Conservation (phyloP, 2,113 vertebrate genomes). For the Microcebus lehilahytsara region DNA sequence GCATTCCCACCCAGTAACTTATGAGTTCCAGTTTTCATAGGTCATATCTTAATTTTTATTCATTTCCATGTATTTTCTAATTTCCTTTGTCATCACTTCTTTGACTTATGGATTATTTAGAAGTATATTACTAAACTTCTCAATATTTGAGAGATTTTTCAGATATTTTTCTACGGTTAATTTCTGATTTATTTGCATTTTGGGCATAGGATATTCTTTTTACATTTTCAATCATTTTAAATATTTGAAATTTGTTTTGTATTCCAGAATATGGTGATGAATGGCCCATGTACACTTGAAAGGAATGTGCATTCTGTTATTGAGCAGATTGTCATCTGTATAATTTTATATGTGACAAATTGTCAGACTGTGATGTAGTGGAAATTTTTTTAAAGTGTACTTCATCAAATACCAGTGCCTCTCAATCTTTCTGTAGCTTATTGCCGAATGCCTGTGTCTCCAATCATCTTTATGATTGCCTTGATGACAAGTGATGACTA, state of each 20-base stretch:
- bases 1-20: neutral
- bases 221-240: neutral
- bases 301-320: neutral
- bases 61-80: neutral
- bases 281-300: neutral
- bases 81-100: neutral
- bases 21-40: neutral
- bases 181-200: conserved; percentile 20
- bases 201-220: neutral
- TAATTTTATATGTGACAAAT: neutral
- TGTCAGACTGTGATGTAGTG: neutral
- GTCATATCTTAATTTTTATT: neutral
- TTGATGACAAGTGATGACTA: neutral
- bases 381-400: neutral
- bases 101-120: neutral
- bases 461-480: neutral
- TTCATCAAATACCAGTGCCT: neutral
- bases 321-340: neutral
- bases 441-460: neutral
- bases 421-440: neutral
- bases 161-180: neutral
- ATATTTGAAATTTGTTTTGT: neutral
- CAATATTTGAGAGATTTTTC: neutral
- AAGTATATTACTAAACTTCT: neutral
- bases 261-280: neutral